A percentile compares a stretch with the other conserved stretches of the same genome.
Conservation (phyloP, 2,113 vertebrate species). For the Rhabdomys dilectus region DNA sequence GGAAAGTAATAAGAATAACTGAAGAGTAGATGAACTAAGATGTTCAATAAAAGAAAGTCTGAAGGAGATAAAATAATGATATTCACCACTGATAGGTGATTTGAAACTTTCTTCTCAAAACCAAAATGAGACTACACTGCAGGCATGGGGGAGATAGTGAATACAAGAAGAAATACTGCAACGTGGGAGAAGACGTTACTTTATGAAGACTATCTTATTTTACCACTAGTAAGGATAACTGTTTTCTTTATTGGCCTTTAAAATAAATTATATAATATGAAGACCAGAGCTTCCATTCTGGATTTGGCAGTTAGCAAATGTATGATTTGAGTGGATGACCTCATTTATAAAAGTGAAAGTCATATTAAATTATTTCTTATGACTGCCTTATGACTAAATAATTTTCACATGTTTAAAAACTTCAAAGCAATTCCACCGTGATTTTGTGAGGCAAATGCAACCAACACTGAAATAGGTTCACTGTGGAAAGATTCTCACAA, state of each 20-base stretch:
- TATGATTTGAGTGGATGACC: neutral
- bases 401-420: conserved; percentile 46
- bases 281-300: neutral
- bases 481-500: neutral
- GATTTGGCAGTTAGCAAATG: neutral
- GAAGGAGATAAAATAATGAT: neutral
- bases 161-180: neutral
- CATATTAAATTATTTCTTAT: conserved; percentile 27
- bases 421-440: conserved; percentile 13
- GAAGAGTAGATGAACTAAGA: neutral
- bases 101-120: conserved; percentile 27
- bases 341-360: conserved; percentile 44
- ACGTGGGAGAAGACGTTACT: neutral
- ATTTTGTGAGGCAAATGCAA: neutral
- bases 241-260: neutral
- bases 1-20: conserved; percentile 19
- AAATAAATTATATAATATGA: neutral
- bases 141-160: neutral
- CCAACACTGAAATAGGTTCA: neutral
- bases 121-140: neutral
- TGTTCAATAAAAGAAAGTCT: neutral
- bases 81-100: neutral
- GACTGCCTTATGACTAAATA: neutral
- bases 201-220: neutral
- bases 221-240: neutral